A percentile compares a stretch with the other conserved stretches of the same genome.
Evolutionary conservation across 2,888 invertebrate genomes (phyloP).

Genomic region (Polydesmus complanatus): DNA sequence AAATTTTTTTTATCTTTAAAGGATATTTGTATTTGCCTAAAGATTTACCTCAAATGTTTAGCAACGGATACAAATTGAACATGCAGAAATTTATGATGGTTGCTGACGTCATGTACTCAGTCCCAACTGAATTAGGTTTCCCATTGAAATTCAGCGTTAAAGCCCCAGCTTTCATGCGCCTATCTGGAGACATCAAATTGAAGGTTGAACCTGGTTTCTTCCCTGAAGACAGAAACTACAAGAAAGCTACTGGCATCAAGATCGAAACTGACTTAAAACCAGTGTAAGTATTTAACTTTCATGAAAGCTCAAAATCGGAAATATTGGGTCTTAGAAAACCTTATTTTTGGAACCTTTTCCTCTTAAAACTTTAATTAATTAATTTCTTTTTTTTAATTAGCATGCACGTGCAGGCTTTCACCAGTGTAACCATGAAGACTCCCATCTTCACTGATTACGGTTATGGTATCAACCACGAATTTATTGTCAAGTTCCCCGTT

Average conservation of each 20-base stretch:
- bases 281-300: slow-evolving; percentile 16
- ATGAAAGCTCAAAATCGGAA: background rate
- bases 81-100: slow-evolving; percentile 4
- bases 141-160: slow-evolving; percentile 19
- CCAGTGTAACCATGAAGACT: slow-evolving; percentile 6
- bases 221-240: slow-evolving; percentile 19
- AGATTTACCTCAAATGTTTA: slow-evolving; percentile 7
- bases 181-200: slow-evolving; percentile 18
- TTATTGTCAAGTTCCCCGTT: slow-evolving; percentile 11
- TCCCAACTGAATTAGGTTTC: slow-evolving; percentile 23
- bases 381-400: slow-evolving; percentile 11
- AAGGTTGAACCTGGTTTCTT: slow-evolving; percentile 21
- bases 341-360: too few species aligned
- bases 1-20: slow-evolving; percentile 2
- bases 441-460: slow-evolving; percentile 7
- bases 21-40: slow-evolving; percentile 10
- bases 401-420: background rate
- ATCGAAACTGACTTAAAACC: slow-evolving; percentile 18
- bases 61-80: slow-evolving; percentile 7
- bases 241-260: slow-evolving; percentile 19
- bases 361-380: too few species aligned
- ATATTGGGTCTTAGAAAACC: background rate
- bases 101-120: slow-evolving; percentile 15
- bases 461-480: slow-evolving; percentile 8
- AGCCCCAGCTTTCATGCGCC: slow-evolving; percentile 13